Base-by-base conservation (phyloP, 2,797 vertebrate genomes). In the Lindbergichthys nudifrons region DNA sequence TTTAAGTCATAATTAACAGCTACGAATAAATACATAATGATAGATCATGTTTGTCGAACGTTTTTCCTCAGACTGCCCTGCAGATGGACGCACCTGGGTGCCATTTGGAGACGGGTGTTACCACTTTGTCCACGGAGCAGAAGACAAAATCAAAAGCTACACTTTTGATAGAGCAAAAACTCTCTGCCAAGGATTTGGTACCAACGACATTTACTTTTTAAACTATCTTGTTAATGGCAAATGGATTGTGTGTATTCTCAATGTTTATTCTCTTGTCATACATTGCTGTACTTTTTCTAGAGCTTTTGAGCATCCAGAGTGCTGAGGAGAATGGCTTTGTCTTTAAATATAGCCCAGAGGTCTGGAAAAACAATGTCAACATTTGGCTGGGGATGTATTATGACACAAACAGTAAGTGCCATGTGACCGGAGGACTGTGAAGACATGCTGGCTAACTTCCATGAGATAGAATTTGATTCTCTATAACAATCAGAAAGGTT, bases 361-460 rank as follows among this genome's bases (percentile, higher is more conserved):
- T 95, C 77, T 96, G 96, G 96, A 96, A 96, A 76, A 89, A 74
- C 45, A 86, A 80, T 0, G 90, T 91, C 68, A 92, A 93, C 41
- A 75, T 97, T 54, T 94, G 96, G 87, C 92, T 98, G 70, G 96
- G 95, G 79, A 93, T 97, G 93, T 95, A 93, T 89, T 97, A 93
- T 81, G 94, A 97, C 77, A 94, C 90, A 70, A 92, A 95, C 71
- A 94, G 97, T 98, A 93, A 95, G 94, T 92, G 54, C 53, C 46
- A 23, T 70, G 68, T 81, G 71, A 85, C 36, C 3, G 1, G 19
- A 58, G 61, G 16, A 45, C 57, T 26, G 46, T 68, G 56, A 70
- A 43, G 84, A 63, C 3, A 52, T 15, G 9, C 23, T 47, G 69
- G 39, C 7, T 21, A 12, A 57, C 19, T 19, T 42, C 51, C 23